A percentile compares a stretch with the other conserved stretches of the same genome.
These are phyloP conservation scores for Esox lucius DNA, from an alignment of 2,797 vertebrate species.

Conservation along the genomic window DNA sequence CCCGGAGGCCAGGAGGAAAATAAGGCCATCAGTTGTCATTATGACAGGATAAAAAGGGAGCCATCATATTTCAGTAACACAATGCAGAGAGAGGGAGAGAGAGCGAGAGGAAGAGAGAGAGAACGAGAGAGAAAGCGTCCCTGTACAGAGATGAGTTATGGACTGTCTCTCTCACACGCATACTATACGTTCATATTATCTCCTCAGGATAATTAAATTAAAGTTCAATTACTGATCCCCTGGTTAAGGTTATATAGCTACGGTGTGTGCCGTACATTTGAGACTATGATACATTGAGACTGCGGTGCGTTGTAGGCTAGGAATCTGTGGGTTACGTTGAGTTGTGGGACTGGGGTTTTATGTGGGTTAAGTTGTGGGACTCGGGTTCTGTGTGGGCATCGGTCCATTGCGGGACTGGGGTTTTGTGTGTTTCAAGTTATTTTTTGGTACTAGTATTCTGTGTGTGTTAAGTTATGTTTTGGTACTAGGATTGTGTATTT, in stretches of 20 bases:
- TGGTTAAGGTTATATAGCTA: constrained; percentile 65
- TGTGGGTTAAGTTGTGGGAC: neutral
- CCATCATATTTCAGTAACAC: constrained; percentile 99
- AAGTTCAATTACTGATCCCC: constrained; percentile 96
- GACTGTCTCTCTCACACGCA: constrained; percentile 82
- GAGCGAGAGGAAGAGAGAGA: constrained; percentile 29
- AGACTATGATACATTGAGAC: too few relatives aligned
- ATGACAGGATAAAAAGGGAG: constrained; percentile 99
- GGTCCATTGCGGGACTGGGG: too few relatives aligned
- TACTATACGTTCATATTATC: constrained; percentile 98
- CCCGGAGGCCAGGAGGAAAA: constrained; percentile 91
- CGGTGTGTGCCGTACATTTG: neutral
- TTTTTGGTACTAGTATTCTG: neutral
- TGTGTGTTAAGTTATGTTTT: neutral
- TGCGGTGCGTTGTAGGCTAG: too few relatives aligned
- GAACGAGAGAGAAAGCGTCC: constrained; percentile 65
- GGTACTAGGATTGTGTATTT: too few relatives aligned
- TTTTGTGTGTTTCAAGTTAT: too few relatives aligned
- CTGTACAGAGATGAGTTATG: constrained; percentile 91
- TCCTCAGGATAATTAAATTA: constrained; percentile 98
- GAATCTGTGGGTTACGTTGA: neutral
- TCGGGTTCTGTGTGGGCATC: too few relatives aligned
- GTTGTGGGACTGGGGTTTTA: neutral
- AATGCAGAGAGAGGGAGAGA: constrained; percentile 75
- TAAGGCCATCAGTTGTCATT: constrained; percentile 99